Conservation (phyloP, 1,140 invertebrate species). For the Eulimnadia texana region DNA sequence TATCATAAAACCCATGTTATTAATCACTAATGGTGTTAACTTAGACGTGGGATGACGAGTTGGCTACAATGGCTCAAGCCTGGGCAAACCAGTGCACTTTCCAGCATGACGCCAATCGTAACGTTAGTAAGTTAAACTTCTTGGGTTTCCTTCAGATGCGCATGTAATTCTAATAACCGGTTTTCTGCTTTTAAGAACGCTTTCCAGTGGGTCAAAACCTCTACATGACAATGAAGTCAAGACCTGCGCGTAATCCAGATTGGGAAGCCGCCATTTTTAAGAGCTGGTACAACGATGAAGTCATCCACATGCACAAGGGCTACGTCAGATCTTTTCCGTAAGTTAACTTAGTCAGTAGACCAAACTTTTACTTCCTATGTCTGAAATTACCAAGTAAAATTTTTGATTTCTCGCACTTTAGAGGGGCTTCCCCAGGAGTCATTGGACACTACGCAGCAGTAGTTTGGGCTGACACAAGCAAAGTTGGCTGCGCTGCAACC, state of each 20-base stretch:
- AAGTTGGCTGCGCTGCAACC: slow-evolving; percentile 4
- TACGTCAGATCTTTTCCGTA: not conserved
- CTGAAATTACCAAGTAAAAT: too few species aligned
- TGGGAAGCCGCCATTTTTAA: not conserved
- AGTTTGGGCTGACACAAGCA: slow-evolving; percentile 20
- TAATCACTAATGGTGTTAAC: not conserved
- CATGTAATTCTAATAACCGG: not conserved
- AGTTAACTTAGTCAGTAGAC: too few species aligned
- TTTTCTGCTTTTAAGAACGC: not conserved
- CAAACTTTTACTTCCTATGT: too few species aligned
- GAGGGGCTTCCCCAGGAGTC: too few species aligned
- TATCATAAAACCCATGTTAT: not conserved
- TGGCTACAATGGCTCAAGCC: slow-evolving; percentile 29
- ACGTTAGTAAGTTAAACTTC: slow-evolving; percentile 19
- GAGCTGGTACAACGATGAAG: not conserved
- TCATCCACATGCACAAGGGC: not conserved
- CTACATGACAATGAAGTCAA: not conserved
- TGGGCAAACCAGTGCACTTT: slow-evolving; percentile 31
- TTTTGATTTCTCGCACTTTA: not conserved
- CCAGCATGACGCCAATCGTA: slow-evolving; percentile 26
- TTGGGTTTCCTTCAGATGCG: not conserved
- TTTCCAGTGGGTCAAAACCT: slow-evolving; percentile 10
- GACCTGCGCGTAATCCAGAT: not conserved
- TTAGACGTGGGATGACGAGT: slow-evolving; percentile 29
- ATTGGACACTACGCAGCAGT: slow-evolving; percentile 18